Conservation (phyloP, 2,888 invertebrate genomes). For the Eristalis intricaria region DNA sequence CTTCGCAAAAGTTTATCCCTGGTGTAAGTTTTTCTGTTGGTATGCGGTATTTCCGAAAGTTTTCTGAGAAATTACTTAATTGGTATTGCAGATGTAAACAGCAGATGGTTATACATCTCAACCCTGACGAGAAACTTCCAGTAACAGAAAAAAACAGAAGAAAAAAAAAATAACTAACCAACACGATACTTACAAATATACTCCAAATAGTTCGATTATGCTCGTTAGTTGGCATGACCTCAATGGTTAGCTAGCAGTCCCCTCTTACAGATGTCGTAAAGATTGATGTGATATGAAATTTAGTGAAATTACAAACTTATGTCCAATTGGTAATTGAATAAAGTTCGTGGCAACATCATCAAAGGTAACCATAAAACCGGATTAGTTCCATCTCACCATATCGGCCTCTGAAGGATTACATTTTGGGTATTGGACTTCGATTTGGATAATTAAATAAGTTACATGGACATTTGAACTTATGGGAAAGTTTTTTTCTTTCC, state of each 20-base stretch:
- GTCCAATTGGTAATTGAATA: constrained; percentile 55
- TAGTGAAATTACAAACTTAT: constrained; percentile 24
- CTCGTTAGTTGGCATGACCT: constrained; percentile 40
- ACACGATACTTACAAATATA: constrained; percentile 3
- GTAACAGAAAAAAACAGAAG: background rate
- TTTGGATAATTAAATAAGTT: constrained; percentile 17
- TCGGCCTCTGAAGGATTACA: background rate
- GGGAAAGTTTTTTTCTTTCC: background rate
- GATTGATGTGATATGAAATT: constrained; percentile 16
- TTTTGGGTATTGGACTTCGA: constrained; percentile 3
- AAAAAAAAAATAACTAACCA: background rate
- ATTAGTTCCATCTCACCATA: constrained; percentile 4
- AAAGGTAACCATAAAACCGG: constrained; percentile 12
- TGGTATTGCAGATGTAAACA: constrained; percentile 43
- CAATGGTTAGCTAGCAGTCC: constrained; percentile 46
- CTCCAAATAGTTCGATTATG: constrained; percentile 28
- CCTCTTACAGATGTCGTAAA: constrained; percentile 26
- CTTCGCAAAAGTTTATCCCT: constrained; percentile 11
- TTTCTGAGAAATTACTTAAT: constrained; percentile 53
- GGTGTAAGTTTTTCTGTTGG: constrained; percentile 17
- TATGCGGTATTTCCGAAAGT: constrained; percentile 34
- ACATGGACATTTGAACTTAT: background rate
- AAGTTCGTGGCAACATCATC: constrained; percentile 38
- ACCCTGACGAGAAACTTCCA: background rate
- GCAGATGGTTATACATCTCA: constrained; percentile 21